Percentiles rank a stretch among this genome's conserved stretches.
phyloP scores from a whole-genome alignment of 2,888 invertebrate species.

The Tachina fera region DNA sequence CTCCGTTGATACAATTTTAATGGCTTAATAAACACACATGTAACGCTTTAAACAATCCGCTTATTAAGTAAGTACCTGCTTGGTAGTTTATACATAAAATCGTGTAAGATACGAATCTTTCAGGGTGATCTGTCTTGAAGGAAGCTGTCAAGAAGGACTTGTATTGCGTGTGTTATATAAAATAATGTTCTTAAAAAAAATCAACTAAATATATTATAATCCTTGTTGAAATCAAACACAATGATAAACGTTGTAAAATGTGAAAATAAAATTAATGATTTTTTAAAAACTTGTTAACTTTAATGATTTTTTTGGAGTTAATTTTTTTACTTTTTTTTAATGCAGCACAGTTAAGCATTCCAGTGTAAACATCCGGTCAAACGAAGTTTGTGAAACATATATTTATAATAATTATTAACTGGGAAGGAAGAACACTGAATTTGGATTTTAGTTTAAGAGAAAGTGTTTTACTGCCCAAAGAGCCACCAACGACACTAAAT shows the following conservation, averaged over 20 bases:
- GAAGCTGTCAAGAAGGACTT: constrained; percentile 71
- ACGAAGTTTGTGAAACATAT: not conserved
- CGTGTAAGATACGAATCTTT: not conserved
- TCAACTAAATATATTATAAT: constrained; percentile 28
- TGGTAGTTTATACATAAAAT: not conserved
- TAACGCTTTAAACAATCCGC: constrained; percentile 15
- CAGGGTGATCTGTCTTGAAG: constrained; percentile 26
- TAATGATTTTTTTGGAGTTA: constrained; percentile 27
- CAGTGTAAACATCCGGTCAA: constrained; percentile 49
- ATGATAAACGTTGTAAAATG: constrained; percentile 37
- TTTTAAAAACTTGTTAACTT: constrained; percentile 64
- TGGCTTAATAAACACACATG: constrained; percentile 70
- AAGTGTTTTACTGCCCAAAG: not conserved
- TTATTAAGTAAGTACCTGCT: not conserved
- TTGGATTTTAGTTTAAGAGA: not conserved
- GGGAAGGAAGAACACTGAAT: not conserved
- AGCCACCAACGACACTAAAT: no score
- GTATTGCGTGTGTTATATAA: constrained; percentile 63
- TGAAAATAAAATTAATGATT: constrained; percentile 54
- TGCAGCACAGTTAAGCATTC: constrained; percentile 3
- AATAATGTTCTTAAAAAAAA: constrained; percentile 28
- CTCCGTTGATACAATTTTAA: constrained; percentile 71
- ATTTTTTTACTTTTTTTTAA: not conserved
- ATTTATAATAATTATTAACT: not conserved
- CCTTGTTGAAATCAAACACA: constrained; percentile 63